Evolutionary conservation across 64 coral and sea anemone species (phyloP), one percentile per base, ranked within the genome.

Genomic region (Trachythela sp.): DNA sequence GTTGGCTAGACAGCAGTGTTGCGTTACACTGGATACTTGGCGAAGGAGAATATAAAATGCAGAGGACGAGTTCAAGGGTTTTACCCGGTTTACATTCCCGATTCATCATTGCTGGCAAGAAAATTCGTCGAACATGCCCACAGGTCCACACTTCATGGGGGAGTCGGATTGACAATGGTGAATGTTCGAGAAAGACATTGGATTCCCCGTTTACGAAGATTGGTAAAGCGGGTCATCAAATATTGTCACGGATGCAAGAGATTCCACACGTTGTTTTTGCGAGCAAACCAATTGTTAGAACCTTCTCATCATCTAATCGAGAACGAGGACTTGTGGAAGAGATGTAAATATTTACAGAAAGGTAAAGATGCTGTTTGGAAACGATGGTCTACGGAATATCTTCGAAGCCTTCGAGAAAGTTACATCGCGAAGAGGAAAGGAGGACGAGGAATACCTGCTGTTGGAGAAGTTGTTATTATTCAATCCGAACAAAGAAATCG

Each of bases 111-210:
- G 14, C 24, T 59, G 14, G 18, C 54, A 59, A 77, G 13, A 13
- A 77, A 77, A 18, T 27, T 77, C 30, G 71, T 77, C 2, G 71
- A 77, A 27, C n/a, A 77, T 77, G 71, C 71, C 13, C 71, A 77
- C 36, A 15, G 2, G 8, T 27, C 9, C 6, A 77, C 71, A 29
- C 36, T 77, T 77, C 71, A 77, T 45, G 42, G 42, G 42, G 42
- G 42, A 45, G 42, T 45, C 42, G 42, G 42, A 45, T 45, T 45
- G 42, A 45, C 42, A 45, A 45, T 45, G 42, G 42, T 45, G 42
- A 45, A 45, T 6, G 4, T 45, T 4, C 42, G 42, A 45, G 42
- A 45, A 45, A 45, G 11, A 4, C 11, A 45, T 45, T 80, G 75
- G 75, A 30, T 80, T 9, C 33, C 32, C 10, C 32, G 38, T 36